phyloP scores from a whole-genome alignment of 2,888 invertebrate species.

The Leucophora obtusa region DNA sequence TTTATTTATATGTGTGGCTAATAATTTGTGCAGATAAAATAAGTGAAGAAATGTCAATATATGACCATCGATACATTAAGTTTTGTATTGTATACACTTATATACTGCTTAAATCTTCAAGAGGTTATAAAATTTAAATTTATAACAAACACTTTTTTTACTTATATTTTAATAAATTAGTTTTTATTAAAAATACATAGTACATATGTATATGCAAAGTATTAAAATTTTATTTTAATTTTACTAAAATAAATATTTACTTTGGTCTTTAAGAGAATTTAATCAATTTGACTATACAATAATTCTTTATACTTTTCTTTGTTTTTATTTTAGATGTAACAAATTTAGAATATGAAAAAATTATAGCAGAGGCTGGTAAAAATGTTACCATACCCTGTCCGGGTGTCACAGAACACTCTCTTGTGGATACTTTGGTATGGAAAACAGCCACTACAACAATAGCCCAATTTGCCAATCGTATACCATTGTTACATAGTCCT shows the following conservation, averaged over 20 bases:
- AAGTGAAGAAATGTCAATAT: too few relatives aligned
- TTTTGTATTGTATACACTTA: neutral
- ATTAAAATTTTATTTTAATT: slow-evolving; percentile 14
- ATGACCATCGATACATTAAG: too few relatives aligned
- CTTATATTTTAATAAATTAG: too few relatives aligned
- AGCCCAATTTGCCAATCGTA: slow-evolving; percentile 79
- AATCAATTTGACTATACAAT: slow-evolving; percentile 14
- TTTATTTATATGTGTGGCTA: too few relatives aligned
- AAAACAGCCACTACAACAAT: slow-evolving; percentile 78
- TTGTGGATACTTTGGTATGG: slow-evolving; percentile 84
- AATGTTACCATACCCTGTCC: slow-evolving; percentile 84
- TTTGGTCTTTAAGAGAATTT: slow-evolving; percentile 24
- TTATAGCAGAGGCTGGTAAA: slow-evolving; percentile 83
- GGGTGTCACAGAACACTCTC: slow-evolving; percentile 83
- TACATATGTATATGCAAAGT: too few relatives aligned
- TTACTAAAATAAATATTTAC: slow-evolving; percentile 52
- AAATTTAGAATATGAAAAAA: slow-evolving; percentile 81
- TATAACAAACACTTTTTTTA: too few relatives aligned
- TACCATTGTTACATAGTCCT: slow-evolving; percentile 78
- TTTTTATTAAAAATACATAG: slow-evolving; percentile 1
- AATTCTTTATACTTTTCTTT: slow-evolving; percentile 1
- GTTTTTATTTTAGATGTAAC: slow-evolving; percentile 80
- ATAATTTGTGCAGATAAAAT: too few relatives aligned
- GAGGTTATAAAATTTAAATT: neutral
- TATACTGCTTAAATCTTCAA: neutral